Evolutionary conservation across 1,140 invertebrate genomes (phyloP), one percentile per base, ranked within the genome.

Genomic region (Amyelois transitella): DNA sequence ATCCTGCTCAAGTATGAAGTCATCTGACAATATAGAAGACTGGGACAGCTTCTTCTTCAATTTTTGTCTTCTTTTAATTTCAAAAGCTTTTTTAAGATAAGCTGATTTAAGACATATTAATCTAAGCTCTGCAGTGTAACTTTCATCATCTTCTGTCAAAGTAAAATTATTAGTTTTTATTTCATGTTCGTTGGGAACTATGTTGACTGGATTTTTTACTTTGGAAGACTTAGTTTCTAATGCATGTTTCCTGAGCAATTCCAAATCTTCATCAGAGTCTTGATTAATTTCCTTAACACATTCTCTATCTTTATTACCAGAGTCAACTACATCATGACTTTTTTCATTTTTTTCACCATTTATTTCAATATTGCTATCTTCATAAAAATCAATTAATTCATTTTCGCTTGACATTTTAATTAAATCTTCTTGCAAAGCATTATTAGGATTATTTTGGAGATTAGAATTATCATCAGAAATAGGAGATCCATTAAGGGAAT

Each of bases 191-290:
- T 58, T 24, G 43, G 28, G 44, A 51, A 19, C 18, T 55, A 28
- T 14, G 62, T 71, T 73, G 21, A 43, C 21, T 24, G 18, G 47
- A 14, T 1, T 19, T 48, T 48, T 48, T n/a, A 12, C 18, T 64
- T 84, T 86, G 18, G 53, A 43, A 55, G 68, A 63, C 60, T 89
- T 89, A 6, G 88, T 86, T 75, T 86, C 79, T 0, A 89, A 62
- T 44, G 81, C 86, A 67, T 83, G 57, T 64, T 89, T 78, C 57
- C 88, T 64, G 48, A 89, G 66, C 22, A 78, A 51, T 74, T 88
- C 86, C 51, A 88, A 59, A 58, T 89, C 86, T 62, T 89, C 88
- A 72, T 89, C 88, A 51, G 86, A 88, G 65, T 72, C 76, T 48
- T 55, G 63, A n/a, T 64, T 57, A 45, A 57, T 68, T 45, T 55